Conservation (phyloP, 2,113 vertebrate species). For the Piprites chloris region DNA sequence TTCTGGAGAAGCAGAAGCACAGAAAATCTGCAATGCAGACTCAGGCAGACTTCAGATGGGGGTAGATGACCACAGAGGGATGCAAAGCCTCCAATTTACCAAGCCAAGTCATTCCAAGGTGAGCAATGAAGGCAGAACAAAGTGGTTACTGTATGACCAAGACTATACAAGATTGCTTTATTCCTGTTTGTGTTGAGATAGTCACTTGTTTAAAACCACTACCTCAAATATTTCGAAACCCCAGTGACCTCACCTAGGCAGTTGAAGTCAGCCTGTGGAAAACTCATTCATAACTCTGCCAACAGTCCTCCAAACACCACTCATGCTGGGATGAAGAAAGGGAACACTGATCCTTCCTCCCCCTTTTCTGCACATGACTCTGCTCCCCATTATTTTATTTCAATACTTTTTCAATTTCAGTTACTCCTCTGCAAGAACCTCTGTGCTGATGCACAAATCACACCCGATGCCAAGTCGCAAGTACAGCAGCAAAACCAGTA, state of each 20-base stretch:
- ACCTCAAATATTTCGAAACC: slow-evolving; percentile 30
- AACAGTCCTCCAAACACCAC: background rate
- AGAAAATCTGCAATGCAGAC: background rate
- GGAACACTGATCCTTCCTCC: background rate
- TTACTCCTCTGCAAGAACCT: background rate
- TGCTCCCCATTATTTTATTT: background rate
- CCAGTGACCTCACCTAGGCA: slow-evolving; percentile 21
- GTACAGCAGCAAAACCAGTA: background rate
- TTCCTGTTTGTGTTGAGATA: slow-evolving; percentile 44
- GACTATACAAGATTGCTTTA: slow-evolving; percentile 39
- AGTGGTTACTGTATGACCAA: slow-evolving; percentile 21
- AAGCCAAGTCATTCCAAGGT: background rate
- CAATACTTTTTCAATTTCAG: background rate
- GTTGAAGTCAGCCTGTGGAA: background rate
- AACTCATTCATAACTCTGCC: background rate
- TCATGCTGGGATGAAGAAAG: background rate
- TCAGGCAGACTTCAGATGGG: background rate
- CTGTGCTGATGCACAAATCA: background rate
- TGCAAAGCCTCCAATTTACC: background rate
- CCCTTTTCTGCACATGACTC: background rate
- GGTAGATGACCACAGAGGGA: background rate
- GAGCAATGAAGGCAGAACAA: slow-evolving; percentile 31
- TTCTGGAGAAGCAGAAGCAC: background rate
- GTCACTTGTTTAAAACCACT: slow-evolving; percentile 41
- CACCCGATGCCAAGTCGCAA: background rate